A percentile compares a stretch with the other conserved stretches of the same genome.
phyloP scores from a whole-genome alignment of 2,113 vertebrate genomes.

The Scomber colias region DNA sequence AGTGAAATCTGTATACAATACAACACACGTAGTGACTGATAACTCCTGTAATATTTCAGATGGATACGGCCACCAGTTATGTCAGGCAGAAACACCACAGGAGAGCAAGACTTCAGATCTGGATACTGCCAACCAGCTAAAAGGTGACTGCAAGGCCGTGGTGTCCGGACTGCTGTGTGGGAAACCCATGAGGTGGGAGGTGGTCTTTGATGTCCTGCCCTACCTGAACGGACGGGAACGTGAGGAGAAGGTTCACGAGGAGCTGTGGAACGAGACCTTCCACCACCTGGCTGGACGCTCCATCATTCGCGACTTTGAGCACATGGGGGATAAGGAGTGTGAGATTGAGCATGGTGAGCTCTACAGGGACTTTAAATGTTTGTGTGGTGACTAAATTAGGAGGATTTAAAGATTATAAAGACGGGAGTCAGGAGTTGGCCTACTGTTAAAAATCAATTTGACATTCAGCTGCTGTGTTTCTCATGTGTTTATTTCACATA shows the following conservation, averaged over 20 bases:
- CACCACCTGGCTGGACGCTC: slow-evolving; percentile 94
- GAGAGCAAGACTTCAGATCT: slow-evolving; percentile 57
- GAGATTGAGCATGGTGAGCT: slow-evolving; percentile 93
- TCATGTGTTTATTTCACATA: no score
- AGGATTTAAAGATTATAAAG: background rate
- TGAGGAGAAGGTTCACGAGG: slow-evolving; percentile 80
- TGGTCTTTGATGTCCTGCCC: slow-evolving; percentile 89
- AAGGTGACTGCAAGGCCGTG: slow-evolving; percentile 88
- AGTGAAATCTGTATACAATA: background rate
- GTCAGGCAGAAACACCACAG: slow-evolving; percentile 81
- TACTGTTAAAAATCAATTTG: no score
- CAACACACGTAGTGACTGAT: background rate
- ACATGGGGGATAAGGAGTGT: slow-evolving; percentile 89
- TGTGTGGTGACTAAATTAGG: background rate
- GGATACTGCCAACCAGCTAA: slow-evolving; percentile 32
- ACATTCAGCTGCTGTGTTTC: no score
- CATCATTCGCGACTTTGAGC: slow-evolving; percentile 94
- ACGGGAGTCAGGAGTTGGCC: background rate
- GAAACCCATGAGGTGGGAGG: slow-evolving; percentile 90
- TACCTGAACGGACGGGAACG: slow-evolving; percentile 84
- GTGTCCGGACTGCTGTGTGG: slow-evolving; percentile 90
- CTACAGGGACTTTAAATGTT: background rate
- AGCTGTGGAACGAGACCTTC: slow-evolving; percentile 95
- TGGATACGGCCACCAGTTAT: slow-evolving; percentile 86
- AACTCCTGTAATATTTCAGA: slow-evolving; percentile 72